A percentile compares a stretch with the other conserved stretches of the same genome.
These are phyloP conservation scores for Drosophila kuntzei DNA, from an alignment of 2,888 invertebrate species.

Conservation along the genomic window DNA sequence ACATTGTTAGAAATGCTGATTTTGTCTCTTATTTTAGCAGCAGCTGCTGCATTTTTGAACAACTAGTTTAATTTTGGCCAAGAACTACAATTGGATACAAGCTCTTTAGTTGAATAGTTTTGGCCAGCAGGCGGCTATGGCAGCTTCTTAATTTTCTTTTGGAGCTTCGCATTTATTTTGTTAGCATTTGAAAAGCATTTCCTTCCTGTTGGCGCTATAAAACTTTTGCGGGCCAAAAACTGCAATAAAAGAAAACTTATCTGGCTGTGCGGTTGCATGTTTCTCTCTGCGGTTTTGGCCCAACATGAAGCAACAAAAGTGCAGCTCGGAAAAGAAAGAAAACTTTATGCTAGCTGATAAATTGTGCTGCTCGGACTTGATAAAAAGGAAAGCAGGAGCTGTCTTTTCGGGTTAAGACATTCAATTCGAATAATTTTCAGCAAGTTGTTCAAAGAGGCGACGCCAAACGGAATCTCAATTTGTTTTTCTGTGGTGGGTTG, in stretches of 20 bases:
- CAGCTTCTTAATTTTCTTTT: slow-evolving; percentile 31
- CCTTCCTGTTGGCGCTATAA: slow-evolving; percentile 63
- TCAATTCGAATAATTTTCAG: slow-evolving; percentile 75
- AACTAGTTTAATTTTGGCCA: slow-evolving; percentile 70
- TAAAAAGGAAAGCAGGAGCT: slow-evolving; percentile 61
- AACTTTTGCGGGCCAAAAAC: slow-evolving; percentile 64
- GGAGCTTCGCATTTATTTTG: slow-evolving; percentile 62
- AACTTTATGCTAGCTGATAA: slow-evolving; percentile 79
- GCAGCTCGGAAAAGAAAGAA: slow-evolving; percentile 51
- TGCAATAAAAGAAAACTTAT: slow-evolving; percentile 81
- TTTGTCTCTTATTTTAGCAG: slow-evolving; percentile 37
- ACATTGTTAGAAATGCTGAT: slow-evolving; percentile 51
- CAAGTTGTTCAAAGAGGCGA: slow-evolving; percentile 47
- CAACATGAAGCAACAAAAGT: slow-evolving; percentile 35
- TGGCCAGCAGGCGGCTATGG: not conserved
- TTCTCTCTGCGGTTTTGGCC: slow-evolving; percentile 25
- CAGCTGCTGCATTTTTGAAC: slow-evolving; percentile 45
- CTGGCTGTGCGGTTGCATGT: slow-evolving; percentile 41
- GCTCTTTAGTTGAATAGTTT: slow-evolving; percentile 56
- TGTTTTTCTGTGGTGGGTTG: slow-evolving; percentile 33
- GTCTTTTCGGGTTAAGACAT: slow-evolving; percentile 69
- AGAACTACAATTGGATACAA: slow-evolving; percentile 65
- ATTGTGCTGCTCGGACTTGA: slow-evolving; percentile 76
- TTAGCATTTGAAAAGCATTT: slow-evolving; percentile 78
- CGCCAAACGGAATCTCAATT: slow-evolving; percentile 47